These are phyloP conservation scores for Pocillopora damicornis DNA, from an alignment of 64 coral and sea anemone species.

Conservation along the genomic window DNA sequence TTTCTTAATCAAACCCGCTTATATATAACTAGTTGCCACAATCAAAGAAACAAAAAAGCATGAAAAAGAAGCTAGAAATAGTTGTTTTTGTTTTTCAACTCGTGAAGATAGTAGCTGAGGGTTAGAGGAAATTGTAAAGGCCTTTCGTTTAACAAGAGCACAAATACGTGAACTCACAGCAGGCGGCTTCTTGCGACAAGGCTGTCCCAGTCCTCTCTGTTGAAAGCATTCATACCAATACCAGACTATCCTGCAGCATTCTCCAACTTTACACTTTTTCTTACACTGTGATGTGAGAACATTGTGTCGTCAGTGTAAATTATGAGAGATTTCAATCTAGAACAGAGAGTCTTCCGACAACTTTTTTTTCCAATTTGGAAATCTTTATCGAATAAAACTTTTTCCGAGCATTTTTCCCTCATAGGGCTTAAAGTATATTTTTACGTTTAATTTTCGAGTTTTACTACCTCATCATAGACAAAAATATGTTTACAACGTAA, in stretches of 20 bases:
- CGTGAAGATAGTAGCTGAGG: too few species aligned
- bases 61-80: too few species aligned
- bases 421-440: not conserved
- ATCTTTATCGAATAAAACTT: not conserved
- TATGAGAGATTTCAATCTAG: too few species aligned
- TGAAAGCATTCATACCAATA: not conserved
- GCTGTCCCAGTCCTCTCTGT: slow-evolving; percentile 6
- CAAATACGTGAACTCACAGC: not conserved
- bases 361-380: not conserved
- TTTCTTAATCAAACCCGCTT: too few species aligned
- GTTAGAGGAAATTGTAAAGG: too few species aligned
- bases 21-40: too few species aligned
- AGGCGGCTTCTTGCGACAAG: not conserved
- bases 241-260: slow-evolving; percentile 1
- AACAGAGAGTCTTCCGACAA: not conserved
- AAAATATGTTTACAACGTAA: too few species aligned
- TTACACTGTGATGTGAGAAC: not conserved
- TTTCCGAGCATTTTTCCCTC: not conserved
- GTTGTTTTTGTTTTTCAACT: too few species aligned
- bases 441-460: too few species aligned
- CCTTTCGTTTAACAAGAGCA: not conserved
- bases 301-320: not conserved
- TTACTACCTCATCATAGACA: too few species aligned
- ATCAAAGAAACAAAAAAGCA: too few species aligned
- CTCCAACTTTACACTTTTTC: not conserved